Percentiles rank a stretch among this genome's conserved stretches.
phyloP scores from a whole-genome alignment of 92 coral and sea anemone genomes.

The Isaurus tuberculatus region DNA sequence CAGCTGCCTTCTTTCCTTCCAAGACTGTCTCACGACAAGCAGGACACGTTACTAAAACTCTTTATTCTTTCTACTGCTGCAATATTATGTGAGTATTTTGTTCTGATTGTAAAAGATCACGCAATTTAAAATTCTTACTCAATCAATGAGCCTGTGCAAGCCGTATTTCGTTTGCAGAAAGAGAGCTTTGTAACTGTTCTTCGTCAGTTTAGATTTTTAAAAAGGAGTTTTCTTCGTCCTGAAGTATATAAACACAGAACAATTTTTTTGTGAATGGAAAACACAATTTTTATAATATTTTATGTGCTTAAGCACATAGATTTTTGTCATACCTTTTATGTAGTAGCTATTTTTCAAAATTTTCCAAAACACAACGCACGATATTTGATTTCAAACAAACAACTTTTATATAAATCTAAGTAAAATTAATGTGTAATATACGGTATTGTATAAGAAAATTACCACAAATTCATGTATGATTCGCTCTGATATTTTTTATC shows the following conservation, averaged over 20 bases:
- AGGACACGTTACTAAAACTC: conserved; percentile 96
- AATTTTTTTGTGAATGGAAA: background rate
- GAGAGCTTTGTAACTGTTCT: too few relatives aligned
- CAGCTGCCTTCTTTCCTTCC: conserved; percentile 88
- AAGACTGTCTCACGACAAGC: conserved; percentile 90
- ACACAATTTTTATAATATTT: background rate
- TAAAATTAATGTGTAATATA: background rate
- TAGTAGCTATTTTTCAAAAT: background rate
- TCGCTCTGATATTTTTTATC: background rate
- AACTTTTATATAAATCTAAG: background rate
- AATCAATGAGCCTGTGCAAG: background rate
- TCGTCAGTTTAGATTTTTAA: background rate
- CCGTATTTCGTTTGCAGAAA: background rate
- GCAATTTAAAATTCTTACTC: background rate
- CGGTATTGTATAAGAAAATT: background rate
- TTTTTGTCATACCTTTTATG: background rate
- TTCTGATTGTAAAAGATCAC: conserved; percentile 6
- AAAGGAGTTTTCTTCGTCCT: background rate
- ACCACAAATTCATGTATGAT: background rate
- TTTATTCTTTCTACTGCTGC: conserved; percentile 88
- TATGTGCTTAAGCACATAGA: background rate
- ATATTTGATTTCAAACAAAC: background rate
- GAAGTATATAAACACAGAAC: background rate
- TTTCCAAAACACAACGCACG: background rate
- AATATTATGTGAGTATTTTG: conserved; percentile 84